Base-by-base conservation (phyloP, 1,140 invertebrate genomes). In the Phthorimaea operculella region DNA sequence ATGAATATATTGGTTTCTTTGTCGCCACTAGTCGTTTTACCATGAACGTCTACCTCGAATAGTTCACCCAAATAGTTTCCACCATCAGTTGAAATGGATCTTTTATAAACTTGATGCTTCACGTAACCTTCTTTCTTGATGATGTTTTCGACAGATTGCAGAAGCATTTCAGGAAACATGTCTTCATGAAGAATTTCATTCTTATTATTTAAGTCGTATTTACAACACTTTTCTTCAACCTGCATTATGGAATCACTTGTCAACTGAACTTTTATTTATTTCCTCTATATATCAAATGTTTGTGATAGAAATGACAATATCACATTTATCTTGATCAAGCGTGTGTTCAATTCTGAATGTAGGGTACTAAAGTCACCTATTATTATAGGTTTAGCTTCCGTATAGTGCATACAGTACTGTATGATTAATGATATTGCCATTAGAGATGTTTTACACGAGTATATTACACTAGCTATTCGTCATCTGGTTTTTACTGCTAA, bases 1-100 rank as follows among this genome's bases (percentile, higher is more conserved):
- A 77, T 52, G 55, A 81, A 81, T 50, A 81, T 60, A 44, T 71
- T 63, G 4, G 58, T 66, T 58, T 68, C 63, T 54, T 74, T 68
- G 0, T 60, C 17, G 0, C 57, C 63, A 9, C 66, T 45, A 53
- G 34, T 48, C 4, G 64, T 71, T 61, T 55, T 28, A 12, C 73
- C 73, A 42, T 18, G 60, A 10, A 76, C 33, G 50, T 74, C 60
- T 18, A 72, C 58, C 64, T 73, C 72, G 45, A 67, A 73, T 4
- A 79, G 42, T 34, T 55, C 55, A 34, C 67, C 72, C 0, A 76
- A 57, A 54, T 72, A 79, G 54, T 70, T 76, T 7, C 64, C 73
- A 15, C 72, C 73, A 12, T 57, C 60, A 7, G 76, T 65, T 1
- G 57, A 62, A 16, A 75, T 55, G 48, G 57, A 58, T 34, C 52